Base-by-base conservation (phyloP, 2,888 invertebrate species). In the Lycia hirtaria region DNA sequence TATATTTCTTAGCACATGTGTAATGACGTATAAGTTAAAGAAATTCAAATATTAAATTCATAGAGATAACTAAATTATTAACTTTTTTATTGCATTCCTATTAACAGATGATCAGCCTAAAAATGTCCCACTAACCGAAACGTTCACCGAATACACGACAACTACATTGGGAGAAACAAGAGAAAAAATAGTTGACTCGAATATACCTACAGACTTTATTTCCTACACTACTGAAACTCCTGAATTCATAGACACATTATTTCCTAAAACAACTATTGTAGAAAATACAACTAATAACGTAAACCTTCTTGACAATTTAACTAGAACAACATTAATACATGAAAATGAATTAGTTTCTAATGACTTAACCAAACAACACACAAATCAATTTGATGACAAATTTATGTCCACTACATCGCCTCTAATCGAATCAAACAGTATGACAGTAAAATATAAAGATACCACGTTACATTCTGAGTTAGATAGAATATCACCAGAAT, bases 61-160 rank as follows among this genome's bases (percentile, higher is more conserved):
- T 22, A 41, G 10, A 14, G 41, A 20, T 37, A 49, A 45, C 19
- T 61, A 33, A 26, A 57, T 30, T 51, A 44, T 52, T 45, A 85
- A 81, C 79, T 64, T 67, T 75, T 73, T 79, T 87, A 77, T 87
- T 85, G 70, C 76, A 76, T 88, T 89, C 88, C 85, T 69, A 89
- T 91, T 90, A 92, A 92, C 92, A 92, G 92, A 91, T 92, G 89
- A 83, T 75, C 81, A 81, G 80, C 83, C 85, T 87, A 87, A 85
- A 86, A 78, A 81, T 87, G 68, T 85, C 83, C 83, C 84, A 91
- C 87, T 92, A 91, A 90, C 88, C 69, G 90, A 89, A 84, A 85
- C 79, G 76, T 71, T 81, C 82, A 76, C 75, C 75, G 80, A 85
- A 72, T 75, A 69, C 66, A 75, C 75, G 52, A 81, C 81, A 66